phyloP scores from a whole-genome alignment of 2,797 vertebrate species.

The Ctenosaura bakeri region DNA sequence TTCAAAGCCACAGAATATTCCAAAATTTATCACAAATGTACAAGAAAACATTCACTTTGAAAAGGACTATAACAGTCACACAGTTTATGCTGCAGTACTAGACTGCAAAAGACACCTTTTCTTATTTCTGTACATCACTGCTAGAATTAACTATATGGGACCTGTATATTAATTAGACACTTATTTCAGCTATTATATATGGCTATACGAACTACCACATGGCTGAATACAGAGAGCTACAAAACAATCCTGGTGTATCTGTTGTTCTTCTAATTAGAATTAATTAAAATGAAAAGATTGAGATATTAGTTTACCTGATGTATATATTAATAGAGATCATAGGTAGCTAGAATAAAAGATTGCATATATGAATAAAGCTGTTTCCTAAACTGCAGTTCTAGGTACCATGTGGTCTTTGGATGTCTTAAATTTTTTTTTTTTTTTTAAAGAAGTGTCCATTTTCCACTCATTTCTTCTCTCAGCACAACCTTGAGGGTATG shows the following conservation, averaged over 20 bases:
- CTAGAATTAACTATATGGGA: conserved; percentile 4
- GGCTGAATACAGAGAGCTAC: neutral
- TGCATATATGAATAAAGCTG: conserved; percentile 13
- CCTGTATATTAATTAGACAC: neutral
- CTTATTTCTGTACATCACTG: neutral
- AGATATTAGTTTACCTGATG: conserved; percentile 28
- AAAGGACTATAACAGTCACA: neutral
- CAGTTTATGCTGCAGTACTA: neutral
- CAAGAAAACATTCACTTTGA: conserved; percentile 14
- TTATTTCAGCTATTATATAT: conserved; percentile 8
- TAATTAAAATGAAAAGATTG: conserved; percentile 31
- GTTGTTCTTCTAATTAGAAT: conserved; percentile 47
- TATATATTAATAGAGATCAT: conserved; percentile 36
- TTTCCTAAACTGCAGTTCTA: conserved; percentile 26
- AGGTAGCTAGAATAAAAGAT: conserved; percentile 49
- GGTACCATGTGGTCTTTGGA: conserved; percentile 32
- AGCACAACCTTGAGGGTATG: no score
- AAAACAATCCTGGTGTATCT: neutral
- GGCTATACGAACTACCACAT: neutral
- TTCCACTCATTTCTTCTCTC: neutral
- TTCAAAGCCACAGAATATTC: neutral
- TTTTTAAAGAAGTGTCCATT: conserved; percentile 18
- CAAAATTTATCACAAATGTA: no score
- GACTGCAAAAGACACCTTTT: neutral
- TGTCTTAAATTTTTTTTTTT: conserved; percentile 16